These are phyloP conservation scores for Epinephelus coioides DNA, from an alignment of 2,797 vertebrate genomes.

Conservation along the genomic window DNA sequence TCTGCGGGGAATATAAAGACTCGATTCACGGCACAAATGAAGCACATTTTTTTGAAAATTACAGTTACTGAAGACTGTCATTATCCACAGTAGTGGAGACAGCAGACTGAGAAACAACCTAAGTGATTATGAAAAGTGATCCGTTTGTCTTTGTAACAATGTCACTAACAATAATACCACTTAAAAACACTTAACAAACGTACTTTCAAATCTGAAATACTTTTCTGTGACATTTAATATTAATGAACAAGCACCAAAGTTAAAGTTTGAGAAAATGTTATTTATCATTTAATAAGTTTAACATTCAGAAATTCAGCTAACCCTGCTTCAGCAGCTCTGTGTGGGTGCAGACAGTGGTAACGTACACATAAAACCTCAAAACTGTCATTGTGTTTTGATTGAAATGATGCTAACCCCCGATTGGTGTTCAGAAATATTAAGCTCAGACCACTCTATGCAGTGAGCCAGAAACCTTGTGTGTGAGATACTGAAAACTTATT, in stretches of 20 bases:
- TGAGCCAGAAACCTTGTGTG: neutral
- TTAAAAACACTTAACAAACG: neutral
- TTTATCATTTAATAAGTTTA: neutral
- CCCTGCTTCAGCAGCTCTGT: neutral
- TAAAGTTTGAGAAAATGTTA: neutral
- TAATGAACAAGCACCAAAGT: neutral
- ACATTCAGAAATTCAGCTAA: neutral
- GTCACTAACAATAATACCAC: no score
- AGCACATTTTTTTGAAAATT: no score
- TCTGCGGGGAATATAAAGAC: no score
- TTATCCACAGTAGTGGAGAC: no score
- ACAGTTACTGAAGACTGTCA: no score
- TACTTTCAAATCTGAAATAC: neutral
- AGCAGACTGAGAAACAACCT: no score
- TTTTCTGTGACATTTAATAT: neutral
- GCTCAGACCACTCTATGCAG: neutral
- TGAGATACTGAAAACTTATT: neutral
- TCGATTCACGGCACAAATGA: no score
- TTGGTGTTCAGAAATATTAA: neutral
- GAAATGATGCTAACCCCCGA: neutral
- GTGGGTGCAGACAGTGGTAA: neutral
- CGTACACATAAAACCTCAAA: neutral
- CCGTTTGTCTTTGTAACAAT: no score
- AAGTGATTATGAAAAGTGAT: no score
- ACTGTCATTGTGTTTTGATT: neutral